phyloP scores from a whole-genome alignment of 2,797 vertebrate species.

The Dendrocincla fuliginosa region DNA sequence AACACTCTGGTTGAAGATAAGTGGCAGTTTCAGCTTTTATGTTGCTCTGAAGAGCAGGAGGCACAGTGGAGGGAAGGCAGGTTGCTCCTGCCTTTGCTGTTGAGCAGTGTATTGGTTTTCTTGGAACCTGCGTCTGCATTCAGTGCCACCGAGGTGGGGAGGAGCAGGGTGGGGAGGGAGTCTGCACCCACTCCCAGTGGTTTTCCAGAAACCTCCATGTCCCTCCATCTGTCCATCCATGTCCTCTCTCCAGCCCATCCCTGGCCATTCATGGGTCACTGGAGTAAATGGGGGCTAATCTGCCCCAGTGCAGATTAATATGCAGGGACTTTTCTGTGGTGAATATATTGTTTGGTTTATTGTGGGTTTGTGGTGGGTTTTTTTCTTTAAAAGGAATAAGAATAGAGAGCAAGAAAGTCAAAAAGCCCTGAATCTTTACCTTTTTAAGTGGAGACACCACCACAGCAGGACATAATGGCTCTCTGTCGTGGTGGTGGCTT shows the following conservation, averaged over 20 bases:
- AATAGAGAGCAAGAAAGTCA: constrained; percentile 12
- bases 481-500: neutral
- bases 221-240: neutral
- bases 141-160: accelerated
- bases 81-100: neutral
- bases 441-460: constrained; percentile 38
- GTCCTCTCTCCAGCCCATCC: neutral
- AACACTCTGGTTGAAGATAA: neutral
- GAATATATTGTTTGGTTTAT: neutral
- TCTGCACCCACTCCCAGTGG: accelerated
- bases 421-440: constrained; percentile 49
- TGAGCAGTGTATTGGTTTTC: neutral
- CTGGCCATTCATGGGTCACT: neutral
- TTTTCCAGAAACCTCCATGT: neutral
- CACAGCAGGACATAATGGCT: constrained; percentile 68
- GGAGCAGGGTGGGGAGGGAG: neutral
- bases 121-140: neutral
- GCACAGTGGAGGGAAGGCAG: neutral
- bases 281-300: neutral
- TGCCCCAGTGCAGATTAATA: neutral
- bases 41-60: neutral
- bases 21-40: neutral
- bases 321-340: neutral
- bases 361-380: neutral
- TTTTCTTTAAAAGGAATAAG: constrained; percentile 9